Percentiles rank a stretch among this genome's conserved stretches.
Conservation (phyloP, 2,797 vertebrate species). For the Enteromius paludinosus region DNA sequence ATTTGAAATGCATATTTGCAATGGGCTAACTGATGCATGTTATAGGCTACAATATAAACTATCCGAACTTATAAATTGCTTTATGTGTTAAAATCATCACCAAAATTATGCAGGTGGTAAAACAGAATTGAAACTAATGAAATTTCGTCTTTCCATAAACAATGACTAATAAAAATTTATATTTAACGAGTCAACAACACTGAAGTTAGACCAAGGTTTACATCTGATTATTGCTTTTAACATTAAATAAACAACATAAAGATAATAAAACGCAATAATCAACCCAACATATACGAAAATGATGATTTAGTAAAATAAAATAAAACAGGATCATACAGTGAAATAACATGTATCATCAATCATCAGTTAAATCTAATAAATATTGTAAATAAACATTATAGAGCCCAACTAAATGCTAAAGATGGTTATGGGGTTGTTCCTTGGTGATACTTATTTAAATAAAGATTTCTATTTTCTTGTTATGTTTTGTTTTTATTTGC, state of each 20-base stretch:
- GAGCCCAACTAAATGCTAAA: not conserved
- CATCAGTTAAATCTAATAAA: not conserved
- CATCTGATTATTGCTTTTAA: no score
- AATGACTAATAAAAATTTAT: not conserved
- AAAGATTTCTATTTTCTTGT: not conserved
- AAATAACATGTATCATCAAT: no score
- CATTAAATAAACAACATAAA: not conserved
- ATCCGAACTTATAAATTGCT: not conserved
- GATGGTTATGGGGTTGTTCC: not conserved
- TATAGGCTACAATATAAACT: not conserved
- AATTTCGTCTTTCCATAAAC: not conserved
- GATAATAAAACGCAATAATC: no score
- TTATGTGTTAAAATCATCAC: not conserved
- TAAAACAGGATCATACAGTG: no score
- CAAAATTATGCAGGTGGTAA: not conserved
- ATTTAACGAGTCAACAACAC: not conserved
- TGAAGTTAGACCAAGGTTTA: no score
- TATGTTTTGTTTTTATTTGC: not conserved
- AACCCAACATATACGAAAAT: no score
- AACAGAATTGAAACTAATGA: not conserved
- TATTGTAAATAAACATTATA: not conserved
- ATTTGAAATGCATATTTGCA: not conserved
- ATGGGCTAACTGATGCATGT: not conserved
- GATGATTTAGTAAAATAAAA: no score
- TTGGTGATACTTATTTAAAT: not conserved